phyloP scores from a whole-genome alignment of 2,888 invertebrate genomes.

The Apodemia mormo region DNA sequence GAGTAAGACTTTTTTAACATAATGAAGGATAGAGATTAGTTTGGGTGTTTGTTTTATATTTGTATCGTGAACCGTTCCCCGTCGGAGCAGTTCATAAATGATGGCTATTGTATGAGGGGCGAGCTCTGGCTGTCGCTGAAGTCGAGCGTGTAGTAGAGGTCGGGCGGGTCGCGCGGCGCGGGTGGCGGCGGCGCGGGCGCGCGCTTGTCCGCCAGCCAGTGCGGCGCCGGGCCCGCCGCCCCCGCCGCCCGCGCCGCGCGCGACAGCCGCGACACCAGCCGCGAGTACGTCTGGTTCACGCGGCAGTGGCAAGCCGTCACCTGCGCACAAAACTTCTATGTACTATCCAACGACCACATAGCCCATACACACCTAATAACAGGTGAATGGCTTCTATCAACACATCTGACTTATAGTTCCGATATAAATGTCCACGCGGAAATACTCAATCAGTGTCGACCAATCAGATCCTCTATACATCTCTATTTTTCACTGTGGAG shows the following conservation, averaged over 20 bases:
- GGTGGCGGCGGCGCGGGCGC: constrained; percentile 52
- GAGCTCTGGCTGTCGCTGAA: constrained; percentile 89
- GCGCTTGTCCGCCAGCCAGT: constrained; percentile 84
- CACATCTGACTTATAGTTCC: too few relatives aligned
- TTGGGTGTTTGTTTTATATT: constrained; percentile 48
- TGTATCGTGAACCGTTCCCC: constrained; percentile 76
- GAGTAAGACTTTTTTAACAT: too few relatives aligned
- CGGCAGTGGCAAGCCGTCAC: constrained; percentile 90
- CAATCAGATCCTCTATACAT: too few relatives aligned
- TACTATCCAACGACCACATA: too few relatives aligned
- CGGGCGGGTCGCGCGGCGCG: constrained; percentile 84
- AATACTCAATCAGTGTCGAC: too few relatives aligned
- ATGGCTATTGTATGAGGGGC: constrained; percentile 87
- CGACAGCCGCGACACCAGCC: constrained; percentile 80
- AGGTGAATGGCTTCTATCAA: too few relatives aligned
- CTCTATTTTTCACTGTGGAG: too few relatives aligned
- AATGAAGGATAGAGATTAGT: too few relatives aligned
- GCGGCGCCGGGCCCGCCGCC: constrained; percentile 64
- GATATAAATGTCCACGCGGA: too few relatives aligned
- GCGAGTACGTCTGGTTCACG: constrained; percentile 88
- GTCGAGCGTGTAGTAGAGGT: constrained; percentile 90
- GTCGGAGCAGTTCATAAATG: constrained; percentile 72
- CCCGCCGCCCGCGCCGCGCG: constrained; percentile 50
- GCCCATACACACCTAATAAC: too few relatives aligned
- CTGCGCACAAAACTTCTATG: constrained; percentile 54